These are phyloP conservation scores for Cheilosia pagana DNA, from an alignment of 2,888 invertebrate genomes.

Conservation along the genomic window DNA sequence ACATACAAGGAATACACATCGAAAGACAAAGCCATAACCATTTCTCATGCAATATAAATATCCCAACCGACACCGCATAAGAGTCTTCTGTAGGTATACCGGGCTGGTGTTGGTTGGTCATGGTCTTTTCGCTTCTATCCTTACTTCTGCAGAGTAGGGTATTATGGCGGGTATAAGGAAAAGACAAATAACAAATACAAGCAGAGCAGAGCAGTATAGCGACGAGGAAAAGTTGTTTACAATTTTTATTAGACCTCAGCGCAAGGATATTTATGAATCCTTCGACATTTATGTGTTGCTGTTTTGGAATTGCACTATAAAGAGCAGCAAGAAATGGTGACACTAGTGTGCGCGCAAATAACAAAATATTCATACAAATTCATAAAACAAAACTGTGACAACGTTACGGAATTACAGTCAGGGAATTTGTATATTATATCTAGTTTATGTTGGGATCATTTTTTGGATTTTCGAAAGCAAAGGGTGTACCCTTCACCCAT, in stretches of 20 bases:
- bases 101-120: neutral
- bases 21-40: conserved; percentile 43
- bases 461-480: neutral
- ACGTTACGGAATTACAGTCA: conserved; percentile 7
- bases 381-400: conserved; percentile 27
- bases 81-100: neutral
- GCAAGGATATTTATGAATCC: conserved; percentile 64
- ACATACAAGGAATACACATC: conserved; percentile 24
- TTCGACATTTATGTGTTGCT: conserved; percentile 49
- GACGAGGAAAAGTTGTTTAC: conserved; percentile 57
- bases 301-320: conserved; percentile 53
- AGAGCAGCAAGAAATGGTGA: conserved; percentile 39
- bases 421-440: conserved; percentile 2
- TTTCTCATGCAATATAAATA: conserved; percentile 36
- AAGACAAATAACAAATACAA: conserved; percentile 36
- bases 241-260: conserved; percentile 67
- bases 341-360: conserved; percentile 30
- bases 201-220: conserved; percentile 1
- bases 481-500: neutral
- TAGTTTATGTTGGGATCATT: neutral
- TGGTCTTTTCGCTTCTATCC: neutral
- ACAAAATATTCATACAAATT: conserved; percentile 18
- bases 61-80: neutral
- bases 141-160: conserved; percentile 21
- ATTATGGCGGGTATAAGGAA: neutral